A percentile compares a stretch with the other conserved stretches of the same genome.
Evolutionary conservation across 2,113 vertebrate species (phyloP).

Genomic region (Regulus satrapa): DNA sequence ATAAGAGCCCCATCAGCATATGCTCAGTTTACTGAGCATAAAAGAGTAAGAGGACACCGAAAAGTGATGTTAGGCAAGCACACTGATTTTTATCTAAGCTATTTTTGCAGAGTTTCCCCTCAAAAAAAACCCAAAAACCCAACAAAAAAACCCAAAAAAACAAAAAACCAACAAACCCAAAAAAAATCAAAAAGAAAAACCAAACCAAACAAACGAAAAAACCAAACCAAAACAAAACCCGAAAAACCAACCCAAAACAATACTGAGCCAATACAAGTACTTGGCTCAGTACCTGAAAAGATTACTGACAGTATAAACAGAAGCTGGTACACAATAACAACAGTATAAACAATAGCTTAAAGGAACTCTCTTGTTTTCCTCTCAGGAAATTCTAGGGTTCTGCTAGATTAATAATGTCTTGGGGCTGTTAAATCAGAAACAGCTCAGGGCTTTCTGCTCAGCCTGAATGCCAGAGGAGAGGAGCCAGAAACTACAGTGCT

Average conservation of each 20-base stretch:
- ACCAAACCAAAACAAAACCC: no score
- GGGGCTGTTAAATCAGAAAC: neutral
- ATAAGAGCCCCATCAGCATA: neutral
- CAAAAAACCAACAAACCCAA: no score
- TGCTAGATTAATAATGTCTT: neutral
- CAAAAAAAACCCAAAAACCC: neutral
- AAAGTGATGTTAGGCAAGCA: neutral
- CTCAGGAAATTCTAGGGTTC: neutral
- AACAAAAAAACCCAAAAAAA: neutral
- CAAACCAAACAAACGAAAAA: neutral
- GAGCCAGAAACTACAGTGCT: neutral
- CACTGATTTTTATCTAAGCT: neutral
- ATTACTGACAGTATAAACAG: neutral
- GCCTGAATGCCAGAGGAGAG: neutral
- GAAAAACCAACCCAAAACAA: neutral
- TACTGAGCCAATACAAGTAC: neutral
- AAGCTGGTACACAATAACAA: neutral
- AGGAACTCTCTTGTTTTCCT: neutral
- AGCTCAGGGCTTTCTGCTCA: neutral
- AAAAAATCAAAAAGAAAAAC: neutral
- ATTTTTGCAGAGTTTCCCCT: conserved; percentile 9
- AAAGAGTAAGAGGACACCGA: neutral
- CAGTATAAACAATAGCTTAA: conserved; percentile 6
- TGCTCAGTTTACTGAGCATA: neutral
- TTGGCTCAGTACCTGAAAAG: neutral